These are phyloP conservation scores for Metalampra italica DNA, from an alignment of 2,888 invertebrate species.

Conservation along the genomic window DNA sequence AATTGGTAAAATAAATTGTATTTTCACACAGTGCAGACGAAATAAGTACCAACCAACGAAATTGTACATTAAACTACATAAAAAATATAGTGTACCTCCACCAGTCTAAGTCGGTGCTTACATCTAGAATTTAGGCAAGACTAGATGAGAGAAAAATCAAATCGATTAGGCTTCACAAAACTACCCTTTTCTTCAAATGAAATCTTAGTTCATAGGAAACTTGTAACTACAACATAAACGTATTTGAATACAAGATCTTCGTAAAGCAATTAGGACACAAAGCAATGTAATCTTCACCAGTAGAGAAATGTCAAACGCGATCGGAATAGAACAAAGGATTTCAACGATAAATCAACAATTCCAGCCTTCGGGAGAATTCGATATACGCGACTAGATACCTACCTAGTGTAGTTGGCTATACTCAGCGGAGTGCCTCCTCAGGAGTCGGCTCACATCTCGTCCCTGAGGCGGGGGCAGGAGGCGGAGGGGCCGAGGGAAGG, in stretches of 20 bases:
- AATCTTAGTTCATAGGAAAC: no score
- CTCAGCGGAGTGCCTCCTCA: slow-evolving; percentile 53
- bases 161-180: no score
- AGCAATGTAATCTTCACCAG: neutral
- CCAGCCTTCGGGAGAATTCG: neutral
- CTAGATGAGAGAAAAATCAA: no score
- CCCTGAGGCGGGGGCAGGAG: slow-evolving; percentile 22
- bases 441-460: slow-evolving; percentile 64
- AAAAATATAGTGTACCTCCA: no score
- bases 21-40: no score
- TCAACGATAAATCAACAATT: neutral
- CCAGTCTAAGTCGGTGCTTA: no score
- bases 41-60: neutral
- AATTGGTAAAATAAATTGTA: neutral
- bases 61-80: no score
- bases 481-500: slow-evolving; percentile 11
- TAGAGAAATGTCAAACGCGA: neutral
- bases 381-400: neutral
- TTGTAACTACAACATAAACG: neutral
- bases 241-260: no score
- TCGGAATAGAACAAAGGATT: neutral
- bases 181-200: no score
- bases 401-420: slow-evolving; percentile 24
- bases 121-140: no score
- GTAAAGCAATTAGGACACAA: no score